Percentiles rank a stretch among this genome's conserved stretches.
Evolutionary conservation across 2,113 vertebrate species (phyloP).

Genomic region (Vireo altiloquus): DNA sequence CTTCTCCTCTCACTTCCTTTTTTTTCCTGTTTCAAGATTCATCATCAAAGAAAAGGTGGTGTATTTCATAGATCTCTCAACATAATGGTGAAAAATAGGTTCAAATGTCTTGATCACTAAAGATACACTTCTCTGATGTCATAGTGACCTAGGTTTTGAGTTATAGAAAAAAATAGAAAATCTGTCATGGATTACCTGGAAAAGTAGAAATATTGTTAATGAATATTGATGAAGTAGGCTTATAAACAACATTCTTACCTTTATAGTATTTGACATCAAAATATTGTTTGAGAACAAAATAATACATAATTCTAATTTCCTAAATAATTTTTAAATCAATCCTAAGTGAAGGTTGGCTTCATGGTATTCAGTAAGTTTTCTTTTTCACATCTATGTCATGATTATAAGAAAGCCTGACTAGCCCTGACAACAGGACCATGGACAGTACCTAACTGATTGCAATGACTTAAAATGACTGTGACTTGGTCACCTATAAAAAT

Average conservation of each 20-base stretch:
- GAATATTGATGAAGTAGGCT: neutral
- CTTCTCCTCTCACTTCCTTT: neutral
- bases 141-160: neutral
- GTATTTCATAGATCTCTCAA: neutral
- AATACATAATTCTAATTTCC: constrained; percentile 30
- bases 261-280: constrained; percentile 31
- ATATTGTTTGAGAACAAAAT: neutral
- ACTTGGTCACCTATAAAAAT: neutral
- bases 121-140: neutral
- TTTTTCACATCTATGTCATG: neutral
- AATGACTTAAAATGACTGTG: neutral
- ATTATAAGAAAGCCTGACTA: neutral
- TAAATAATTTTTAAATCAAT: neutral
- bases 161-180: neutral
- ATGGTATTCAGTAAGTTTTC: neutral
- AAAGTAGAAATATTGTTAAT: constrained; percentile 10
- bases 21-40: neutral
- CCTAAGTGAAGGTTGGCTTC: neutral
- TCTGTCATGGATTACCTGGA: neutral
- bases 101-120: neutral
- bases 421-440: neutral
- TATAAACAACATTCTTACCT: neutral
- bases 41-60: neutral
- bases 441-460: neutral
- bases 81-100: neutral